These are phyloP conservation scores for Pandemis heparana DNA, from an alignment of 2,888 invertebrate species.

Conservation along the genomic window DNA sequence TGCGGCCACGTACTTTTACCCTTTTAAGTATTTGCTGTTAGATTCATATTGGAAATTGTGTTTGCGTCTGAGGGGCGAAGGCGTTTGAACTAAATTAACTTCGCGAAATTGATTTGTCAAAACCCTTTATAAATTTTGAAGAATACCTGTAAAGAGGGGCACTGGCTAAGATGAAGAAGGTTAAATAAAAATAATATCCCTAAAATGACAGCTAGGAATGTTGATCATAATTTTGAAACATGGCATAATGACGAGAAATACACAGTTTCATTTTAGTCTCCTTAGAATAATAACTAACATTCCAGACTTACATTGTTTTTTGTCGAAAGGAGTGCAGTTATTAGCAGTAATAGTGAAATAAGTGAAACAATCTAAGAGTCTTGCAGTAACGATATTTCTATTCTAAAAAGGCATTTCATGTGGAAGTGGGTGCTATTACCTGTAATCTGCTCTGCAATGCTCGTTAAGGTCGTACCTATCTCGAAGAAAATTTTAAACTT, in stretches of 20 bases:
- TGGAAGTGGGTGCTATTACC: background rate
- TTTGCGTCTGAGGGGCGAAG: constrained; percentile 1
- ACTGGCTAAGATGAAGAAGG: background rate
- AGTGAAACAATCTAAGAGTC: background rate
- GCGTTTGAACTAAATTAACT: constrained; percentile 6
- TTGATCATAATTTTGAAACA: too few species aligned
- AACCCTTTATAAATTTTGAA: background rate
- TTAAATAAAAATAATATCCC: background rate
- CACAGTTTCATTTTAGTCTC: too few species aligned
- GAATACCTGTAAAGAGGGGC: background rate
- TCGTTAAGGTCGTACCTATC: background rate
- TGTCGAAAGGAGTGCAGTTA: too few species aligned
- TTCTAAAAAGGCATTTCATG: background rate
- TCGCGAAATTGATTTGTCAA: background rate
- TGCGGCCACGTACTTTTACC: constrained; percentile 54
- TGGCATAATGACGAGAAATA: too few species aligned
- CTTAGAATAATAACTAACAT: too few species aligned
- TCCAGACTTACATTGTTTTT: too few species aligned
- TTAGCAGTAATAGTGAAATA: too few species aligned
- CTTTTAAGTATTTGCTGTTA: constrained; percentile 52
- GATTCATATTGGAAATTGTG: constrained; percentile 33
- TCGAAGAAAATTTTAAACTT: background rate
- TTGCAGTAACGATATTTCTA: background rate
- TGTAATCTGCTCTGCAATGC: background rate
- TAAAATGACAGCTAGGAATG: too few species aligned